Percentiles rank a stretch among this genome's conserved stretches.
phyloP scores from a whole-genome alignment of 2,797 vertebrate genomes.

The Melanotaenia maccullochi region DNA sequence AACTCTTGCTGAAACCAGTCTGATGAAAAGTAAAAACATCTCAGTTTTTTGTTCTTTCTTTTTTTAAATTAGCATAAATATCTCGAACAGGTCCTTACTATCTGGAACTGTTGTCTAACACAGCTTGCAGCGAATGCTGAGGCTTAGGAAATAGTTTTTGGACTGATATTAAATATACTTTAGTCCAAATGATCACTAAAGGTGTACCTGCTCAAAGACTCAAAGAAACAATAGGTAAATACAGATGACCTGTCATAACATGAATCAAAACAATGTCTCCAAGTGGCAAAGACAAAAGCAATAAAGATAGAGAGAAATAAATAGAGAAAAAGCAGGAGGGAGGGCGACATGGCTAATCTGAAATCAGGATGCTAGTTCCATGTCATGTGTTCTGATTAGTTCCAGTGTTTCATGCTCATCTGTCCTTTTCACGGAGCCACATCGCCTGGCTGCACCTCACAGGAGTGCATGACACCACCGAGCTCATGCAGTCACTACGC shows the following conservation, averaged over 20 bases:
- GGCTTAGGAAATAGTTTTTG: too few species aligned
- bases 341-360: constrained; percentile 67
- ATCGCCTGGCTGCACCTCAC: constrained; percentile 51
- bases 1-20: too few species aligned
- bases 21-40: too few species aligned
- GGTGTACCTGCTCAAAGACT: not conserved
- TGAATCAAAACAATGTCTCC: constrained; percentile 4
- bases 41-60: too few species aligned
- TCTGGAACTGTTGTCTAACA: too few species aligned
- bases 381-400: constrained; percentile 72
- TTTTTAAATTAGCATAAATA: too few species aligned
- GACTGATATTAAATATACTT: too few species aligned
- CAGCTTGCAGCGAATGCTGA: too few species aligned
- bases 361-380: constrained; percentile 74
- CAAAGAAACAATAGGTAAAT: not conserved
- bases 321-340: not conserved
- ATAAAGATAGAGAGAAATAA: constrained; percentile 8
- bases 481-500: constrained; percentile 13
- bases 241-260: not conserved
- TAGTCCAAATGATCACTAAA: too few species aligned
- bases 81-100: too few species aligned
- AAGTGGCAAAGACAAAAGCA: constrained; percentile 23
- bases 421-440: constrained; percentile 59
- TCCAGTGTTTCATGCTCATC: constrained; percentile 71
- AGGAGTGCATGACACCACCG: constrained; percentile 11